A percentile compares a stretch with the other conserved stretches of the same genome.
These are phyloP conservation scores for Parelbella ahira DNA, from an alignment of 2,888 invertebrate genomes.

Conservation along the genomic window DNA sequence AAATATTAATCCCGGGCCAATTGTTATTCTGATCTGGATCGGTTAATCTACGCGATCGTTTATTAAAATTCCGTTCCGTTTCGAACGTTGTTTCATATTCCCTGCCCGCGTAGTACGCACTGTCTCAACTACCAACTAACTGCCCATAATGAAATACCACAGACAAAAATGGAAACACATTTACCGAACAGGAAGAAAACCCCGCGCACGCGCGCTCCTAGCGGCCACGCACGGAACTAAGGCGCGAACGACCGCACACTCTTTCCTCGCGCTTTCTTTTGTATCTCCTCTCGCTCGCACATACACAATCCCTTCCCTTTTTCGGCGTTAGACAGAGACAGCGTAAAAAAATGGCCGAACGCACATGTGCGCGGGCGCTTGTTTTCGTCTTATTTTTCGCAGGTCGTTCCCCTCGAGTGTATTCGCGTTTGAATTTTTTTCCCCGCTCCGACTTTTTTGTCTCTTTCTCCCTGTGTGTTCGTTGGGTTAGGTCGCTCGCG, in stretches of 20 bases:
- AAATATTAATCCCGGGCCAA: not conserved
- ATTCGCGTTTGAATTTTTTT: constrained; percentile 58
- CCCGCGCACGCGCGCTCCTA: constrained; percentile 52
- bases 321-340: constrained; percentile 66
- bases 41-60: constrained; percentile 6
- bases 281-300: constrained; percentile 52
- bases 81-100: constrained; percentile 10
- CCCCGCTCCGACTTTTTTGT: constrained; percentile 48
- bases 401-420: constrained; percentile 72
- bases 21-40: constrained; percentile 5
- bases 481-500: constrained; percentile 68
- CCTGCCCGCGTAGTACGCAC: constrained; percentile 12
- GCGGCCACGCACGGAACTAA: constrained; percentile 65
- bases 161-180: constrained; percentile 47
- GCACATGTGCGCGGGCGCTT: constrained; percentile 73
- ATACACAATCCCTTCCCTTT: constrained; percentile 41
- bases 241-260: constrained; percentile 63
- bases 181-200: constrained; percentile 70
- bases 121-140: constrained; percentile 27
- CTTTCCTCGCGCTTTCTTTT: constrained; percentile 73
- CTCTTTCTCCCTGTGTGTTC: constrained; percentile 60
- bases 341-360: constrained; percentile 72
- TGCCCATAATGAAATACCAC: constrained; percentile 33
- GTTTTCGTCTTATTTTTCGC: constrained; percentile 76
- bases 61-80: constrained; percentile 20